These are phyloP conservation scores for Celastrina argiolus DNA, from an alignment of 2,888 invertebrate genomes.

Conservation along the genomic window DNA sequence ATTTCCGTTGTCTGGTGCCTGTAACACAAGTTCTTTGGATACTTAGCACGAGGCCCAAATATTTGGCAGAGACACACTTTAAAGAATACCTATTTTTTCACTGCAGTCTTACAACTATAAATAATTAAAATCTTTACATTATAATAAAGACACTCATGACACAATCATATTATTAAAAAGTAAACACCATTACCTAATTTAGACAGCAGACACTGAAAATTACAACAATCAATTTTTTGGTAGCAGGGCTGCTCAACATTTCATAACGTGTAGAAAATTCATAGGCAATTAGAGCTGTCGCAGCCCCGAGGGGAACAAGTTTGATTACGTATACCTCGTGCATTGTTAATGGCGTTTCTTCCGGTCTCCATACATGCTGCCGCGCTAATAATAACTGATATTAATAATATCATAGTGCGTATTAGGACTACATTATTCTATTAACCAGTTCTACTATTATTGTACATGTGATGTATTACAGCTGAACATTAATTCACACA, in stretches of 20 bases:
- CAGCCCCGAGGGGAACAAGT: slow-evolving; percentile 25
- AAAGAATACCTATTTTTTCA: too few species aligned
- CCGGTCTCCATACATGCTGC: slow-evolving; percentile 12
- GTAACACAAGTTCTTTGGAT: too few species aligned
- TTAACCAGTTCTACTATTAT: not conserved
- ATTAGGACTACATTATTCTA: not conserved
- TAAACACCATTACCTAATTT: not conserved
- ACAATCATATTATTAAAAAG: not conserved
- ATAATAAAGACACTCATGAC: not conserved
- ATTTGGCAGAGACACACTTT: too few species aligned
- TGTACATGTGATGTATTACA: too few species aligned
- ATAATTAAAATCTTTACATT: too few species aligned
- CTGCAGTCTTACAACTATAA: too few species aligned
- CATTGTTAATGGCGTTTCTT: slow-evolving; percentile 20
- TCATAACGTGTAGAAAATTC: slow-evolving; percentile 21
- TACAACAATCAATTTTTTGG: slow-evolving; percentile 15
- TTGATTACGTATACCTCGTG: slow-evolving; percentile 28
- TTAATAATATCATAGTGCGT: not conserved
- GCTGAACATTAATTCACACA: too few species aligned
- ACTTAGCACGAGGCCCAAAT: too few species aligned
- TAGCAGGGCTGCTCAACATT: slow-evolving; percentile 16
- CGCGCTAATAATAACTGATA: not conserved
- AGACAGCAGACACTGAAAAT: not conserved
- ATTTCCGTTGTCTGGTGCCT: too few species aligned
- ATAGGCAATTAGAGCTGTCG: slow-evolving; percentile 27